Conservation (phyloP, 2,113 vertebrate genomes). For the Heliornis fulica region DNA sequence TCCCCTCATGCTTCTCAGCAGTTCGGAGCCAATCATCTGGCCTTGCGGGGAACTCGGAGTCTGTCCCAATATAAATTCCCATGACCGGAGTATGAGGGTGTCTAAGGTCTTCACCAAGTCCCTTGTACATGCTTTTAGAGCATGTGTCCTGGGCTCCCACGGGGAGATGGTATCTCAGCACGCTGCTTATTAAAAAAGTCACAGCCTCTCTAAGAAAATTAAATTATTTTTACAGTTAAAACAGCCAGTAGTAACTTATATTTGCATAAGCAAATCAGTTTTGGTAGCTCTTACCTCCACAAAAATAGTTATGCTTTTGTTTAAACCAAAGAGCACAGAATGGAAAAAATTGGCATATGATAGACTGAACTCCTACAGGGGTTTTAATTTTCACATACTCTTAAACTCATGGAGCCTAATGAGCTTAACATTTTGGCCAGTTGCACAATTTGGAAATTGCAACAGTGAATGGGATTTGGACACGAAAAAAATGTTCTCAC, state of each 20-base stretch:
- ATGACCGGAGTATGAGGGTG: neutral
- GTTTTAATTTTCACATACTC: conserved; percentile 31
- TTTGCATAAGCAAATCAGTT: neutral
- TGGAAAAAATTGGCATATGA: neutral
- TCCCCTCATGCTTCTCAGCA: neutral
- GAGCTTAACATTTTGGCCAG: conserved; percentile 27
- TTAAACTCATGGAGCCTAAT: neutral
- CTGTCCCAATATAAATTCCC: conserved; percentile 22
- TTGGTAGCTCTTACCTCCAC: conserved; percentile 27
- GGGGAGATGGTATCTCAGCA: neutral
- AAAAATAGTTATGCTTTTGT: neutral
- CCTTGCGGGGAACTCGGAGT: neutral
- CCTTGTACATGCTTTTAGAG: neutral
- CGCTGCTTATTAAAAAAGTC: neutral
- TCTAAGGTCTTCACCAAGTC: neutral
- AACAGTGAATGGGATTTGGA: conserved; percentile 54
- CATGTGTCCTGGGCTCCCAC: neutral
- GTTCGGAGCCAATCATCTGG: conserved; percentile 40
- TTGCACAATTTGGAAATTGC: conserved; percentile 54
- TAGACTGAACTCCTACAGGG: conserved; percentile 17
- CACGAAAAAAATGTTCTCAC: conserved; percentile 65
- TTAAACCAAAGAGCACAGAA: conserved; percentile 18
- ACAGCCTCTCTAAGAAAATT: neutral
- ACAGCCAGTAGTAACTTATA: neutral
- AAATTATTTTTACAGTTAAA: neutral